phyloP scores from a whole-genome alignment of 1,140 invertebrate species.

The Drosophila tani region DNA sequence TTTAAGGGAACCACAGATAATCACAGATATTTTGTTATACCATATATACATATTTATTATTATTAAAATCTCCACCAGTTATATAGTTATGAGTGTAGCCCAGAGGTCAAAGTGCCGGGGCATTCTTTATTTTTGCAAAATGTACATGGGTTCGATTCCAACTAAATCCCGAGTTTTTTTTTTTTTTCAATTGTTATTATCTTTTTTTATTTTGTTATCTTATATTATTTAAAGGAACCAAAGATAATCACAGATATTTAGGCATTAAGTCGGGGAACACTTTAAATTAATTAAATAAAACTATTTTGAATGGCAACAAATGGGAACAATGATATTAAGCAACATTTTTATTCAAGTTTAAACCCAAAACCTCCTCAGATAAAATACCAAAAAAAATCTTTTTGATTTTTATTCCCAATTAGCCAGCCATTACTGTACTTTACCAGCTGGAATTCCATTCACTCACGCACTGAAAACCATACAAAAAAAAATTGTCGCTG shows the following conservation, averaged over 20 bases:
- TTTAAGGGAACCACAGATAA: background rate
- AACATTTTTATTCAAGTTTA: background rate
- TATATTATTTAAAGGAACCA: background rate
- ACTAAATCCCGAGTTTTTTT: too few species aligned
- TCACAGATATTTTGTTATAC: background rate
- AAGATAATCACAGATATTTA: background rate
- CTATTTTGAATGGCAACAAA: too few species aligned
- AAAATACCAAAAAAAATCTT: background rate
- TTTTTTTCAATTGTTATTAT: too few species aligned
- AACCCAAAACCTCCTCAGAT: background rate
- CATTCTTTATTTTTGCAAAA: too few species aligned
- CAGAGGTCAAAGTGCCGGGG: too few species aligned
- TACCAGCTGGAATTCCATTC: constrained; percentile 22
- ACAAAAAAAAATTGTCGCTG: constrained; percentile 32
- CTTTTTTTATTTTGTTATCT: too few species aligned
- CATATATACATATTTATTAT: too few species aligned
- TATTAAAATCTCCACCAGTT: too few species aligned
- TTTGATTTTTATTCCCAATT: too few species aligned
- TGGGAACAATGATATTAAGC: too few species aligned
- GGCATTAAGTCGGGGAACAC: background rate
- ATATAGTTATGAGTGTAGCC: too few species aligned
- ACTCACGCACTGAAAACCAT: constrained; percentile 24
- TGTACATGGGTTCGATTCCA: too few species aligned
- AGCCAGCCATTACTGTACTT: constrained; percentile 15
- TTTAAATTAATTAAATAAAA: background rate